Evolutionary conservation across 2,888 invertebrate species (phyloP).

Genomic region (Stramonita haemastoma): DNA sequence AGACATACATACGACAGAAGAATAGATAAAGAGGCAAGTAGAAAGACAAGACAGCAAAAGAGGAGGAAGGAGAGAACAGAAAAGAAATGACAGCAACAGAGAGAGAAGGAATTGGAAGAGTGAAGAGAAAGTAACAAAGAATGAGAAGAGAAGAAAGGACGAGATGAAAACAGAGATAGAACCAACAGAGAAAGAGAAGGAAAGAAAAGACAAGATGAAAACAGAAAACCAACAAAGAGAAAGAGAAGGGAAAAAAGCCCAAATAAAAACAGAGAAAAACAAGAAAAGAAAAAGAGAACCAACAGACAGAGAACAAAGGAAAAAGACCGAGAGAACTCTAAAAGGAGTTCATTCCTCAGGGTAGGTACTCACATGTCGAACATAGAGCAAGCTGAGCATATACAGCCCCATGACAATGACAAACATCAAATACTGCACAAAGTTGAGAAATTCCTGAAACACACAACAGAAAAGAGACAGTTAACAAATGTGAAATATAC

Average conservation of each 20-base stretch:
- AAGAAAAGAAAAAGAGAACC: constrained; percentile 5
- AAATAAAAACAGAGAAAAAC: neutral
- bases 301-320: neutral
- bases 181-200: neutral
- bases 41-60: too few relatives aligned
- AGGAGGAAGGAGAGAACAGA: neutral
- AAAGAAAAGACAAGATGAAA: neutral
- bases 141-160: neutral
- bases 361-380: constrained; percentile 58
- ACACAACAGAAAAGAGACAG: neutral
- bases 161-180: neutral
- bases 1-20: neutral
- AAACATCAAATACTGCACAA: constrained; percentile 63
- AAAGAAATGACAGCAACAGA: neutral
- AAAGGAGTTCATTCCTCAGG: neutral
- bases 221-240: neutral
- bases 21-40: too few relatives aligned
- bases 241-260: neutral
- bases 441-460: constrained; percentile 55
- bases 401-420: constrained; percentile 54
- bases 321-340: neutral
- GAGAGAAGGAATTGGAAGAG: neutral
- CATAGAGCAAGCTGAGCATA: constrained; percentile 55
- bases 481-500: too few relatives aligned
- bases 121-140: neutral